Conservation (phyloP, 23 tunicate genomes). For the Halocynthia roretzi region DNA sequence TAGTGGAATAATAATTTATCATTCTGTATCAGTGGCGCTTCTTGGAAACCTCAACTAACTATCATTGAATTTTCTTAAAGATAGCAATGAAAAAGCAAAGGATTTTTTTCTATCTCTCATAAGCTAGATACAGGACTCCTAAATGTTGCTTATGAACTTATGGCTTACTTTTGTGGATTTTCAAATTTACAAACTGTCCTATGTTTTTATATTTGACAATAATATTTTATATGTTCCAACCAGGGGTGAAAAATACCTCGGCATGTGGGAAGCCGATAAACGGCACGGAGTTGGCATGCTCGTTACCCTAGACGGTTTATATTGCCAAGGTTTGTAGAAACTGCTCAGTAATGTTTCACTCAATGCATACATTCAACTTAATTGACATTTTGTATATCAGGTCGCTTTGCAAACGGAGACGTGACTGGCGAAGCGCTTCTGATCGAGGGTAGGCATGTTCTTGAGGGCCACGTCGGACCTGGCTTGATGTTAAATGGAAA, state of each 20-base stretch:
- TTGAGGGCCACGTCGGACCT: constrained; percentile 6
- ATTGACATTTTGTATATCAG: background rate
- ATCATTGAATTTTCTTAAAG: too few species aligned
- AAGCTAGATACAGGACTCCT: too few species aligned
- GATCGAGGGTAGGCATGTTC: constrained; percentile 13
- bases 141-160: too few species aligned
- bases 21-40: too few species aligned
- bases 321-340: constrained; percentile 4
- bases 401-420: constrained; percentile 10
- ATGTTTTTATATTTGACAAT: too few species aligned
- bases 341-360: background rate
- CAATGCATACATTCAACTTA: background rate
- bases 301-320: constrained; percentile 24
- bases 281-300: constrained; percentile 14
- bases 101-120: too few species aligned
- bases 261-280: constrained; percentile 17
- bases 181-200: too few species aligned
- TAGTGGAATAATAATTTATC: too few species aligned
- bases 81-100: too few species aligned
- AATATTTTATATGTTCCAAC: too few species aligned
- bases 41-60: too few species aligned
- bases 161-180: too few species aligned
- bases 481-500: constrained; percentile 16
- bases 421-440: constrained; percentile 16
- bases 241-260: constrained; percentile 26